Percentiles rank a stretch among this genome's conserved stretches.
Evolutionary conservation across 2,888 invertebrate species (phyloP).

Genomic region (Oasisia sp.): DNA sequence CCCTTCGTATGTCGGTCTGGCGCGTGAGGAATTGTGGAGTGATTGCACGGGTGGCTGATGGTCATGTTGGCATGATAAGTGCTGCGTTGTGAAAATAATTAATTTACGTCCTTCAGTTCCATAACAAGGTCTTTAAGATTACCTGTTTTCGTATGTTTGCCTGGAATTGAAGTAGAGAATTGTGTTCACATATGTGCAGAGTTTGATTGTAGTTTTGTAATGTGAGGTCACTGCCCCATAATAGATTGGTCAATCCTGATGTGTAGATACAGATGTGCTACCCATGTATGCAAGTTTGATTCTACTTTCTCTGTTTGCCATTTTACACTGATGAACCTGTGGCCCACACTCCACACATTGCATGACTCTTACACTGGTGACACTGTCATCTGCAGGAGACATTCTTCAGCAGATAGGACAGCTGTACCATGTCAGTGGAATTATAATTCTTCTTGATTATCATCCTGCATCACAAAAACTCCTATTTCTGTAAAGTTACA

Average conservation of each 20-base stretch:
- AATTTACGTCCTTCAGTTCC: not conserved
- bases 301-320: not conserved
- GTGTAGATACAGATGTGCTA: not conserved
- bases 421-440: not conserved
- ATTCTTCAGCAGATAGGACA: not conserved
- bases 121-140: not conserved
- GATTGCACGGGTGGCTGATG: not conserved
- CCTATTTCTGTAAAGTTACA: not conserved
- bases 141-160: not conserved
- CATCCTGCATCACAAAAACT: not conserved
- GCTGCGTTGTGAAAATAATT: not conserved
- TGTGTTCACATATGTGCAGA: not conserved
- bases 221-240: not conserved
- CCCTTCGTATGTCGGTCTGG: not conserved
- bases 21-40: not conserved
- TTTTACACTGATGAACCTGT: not conserved
- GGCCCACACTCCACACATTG: not conserved
- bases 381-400: not conserved
- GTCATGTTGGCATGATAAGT: not conserved
- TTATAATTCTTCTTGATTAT: not conserved
- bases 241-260: not conserved
- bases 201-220: not conserved
- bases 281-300: not conserved
- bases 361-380: not conserved
- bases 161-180: not conserved